Conservation (phyloP, 1,140 invertebrate species). For the Archivesica marissinica region DNA sequence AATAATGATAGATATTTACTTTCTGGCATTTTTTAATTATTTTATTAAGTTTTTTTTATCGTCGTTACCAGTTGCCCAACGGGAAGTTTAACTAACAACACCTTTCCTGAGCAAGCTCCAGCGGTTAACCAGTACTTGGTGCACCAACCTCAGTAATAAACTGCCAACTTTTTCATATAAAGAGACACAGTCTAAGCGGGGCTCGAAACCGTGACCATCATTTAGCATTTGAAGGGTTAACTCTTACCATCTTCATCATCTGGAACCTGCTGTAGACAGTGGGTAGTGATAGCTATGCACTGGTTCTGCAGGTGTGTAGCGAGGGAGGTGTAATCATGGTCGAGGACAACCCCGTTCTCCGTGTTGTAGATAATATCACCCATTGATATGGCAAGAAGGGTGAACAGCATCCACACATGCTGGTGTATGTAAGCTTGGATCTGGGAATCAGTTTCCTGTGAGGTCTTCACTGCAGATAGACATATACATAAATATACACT, state of each 20-base stretch:
- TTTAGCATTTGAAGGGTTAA: background rate
- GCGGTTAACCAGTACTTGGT: no score
- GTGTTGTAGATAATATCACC: conserved; percentile 74
- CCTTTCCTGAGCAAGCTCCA: no score
- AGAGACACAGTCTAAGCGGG: background rate
- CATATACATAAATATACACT: background rate
- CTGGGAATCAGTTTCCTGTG: conserved; percentile 75
- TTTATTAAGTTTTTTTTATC: no score
- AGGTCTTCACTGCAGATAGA: conserved; percentile 75
- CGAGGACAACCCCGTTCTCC: conserved; percentile 41
- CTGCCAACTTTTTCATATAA: background rate
- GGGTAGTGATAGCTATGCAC: conserved; percentile 76
- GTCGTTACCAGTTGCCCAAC: no score
- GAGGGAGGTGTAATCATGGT: conserved; percentile 74
- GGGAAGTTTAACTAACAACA: no score
- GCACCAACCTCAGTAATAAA: no score
- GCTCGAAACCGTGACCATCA: no score
- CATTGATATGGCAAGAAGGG: conserved; percentile 77
- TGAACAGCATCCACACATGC: conserved; percentile 82
- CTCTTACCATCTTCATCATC: conserved; percentile 78
- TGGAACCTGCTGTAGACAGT: conserved; percentile 79
- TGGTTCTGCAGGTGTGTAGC: conserved; percentile 79
- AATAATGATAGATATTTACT: no score
- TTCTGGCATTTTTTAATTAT: no score
- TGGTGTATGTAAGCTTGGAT: conserved; percentile 83